Percentiles rank a stretch among this genome's conserved stretches.
These are phyloP conservation scores for Enteromius fasciolatus DNA, from an alignment of 2,797 vertebrate genomes.

Conservation along the genomic window DNA sequence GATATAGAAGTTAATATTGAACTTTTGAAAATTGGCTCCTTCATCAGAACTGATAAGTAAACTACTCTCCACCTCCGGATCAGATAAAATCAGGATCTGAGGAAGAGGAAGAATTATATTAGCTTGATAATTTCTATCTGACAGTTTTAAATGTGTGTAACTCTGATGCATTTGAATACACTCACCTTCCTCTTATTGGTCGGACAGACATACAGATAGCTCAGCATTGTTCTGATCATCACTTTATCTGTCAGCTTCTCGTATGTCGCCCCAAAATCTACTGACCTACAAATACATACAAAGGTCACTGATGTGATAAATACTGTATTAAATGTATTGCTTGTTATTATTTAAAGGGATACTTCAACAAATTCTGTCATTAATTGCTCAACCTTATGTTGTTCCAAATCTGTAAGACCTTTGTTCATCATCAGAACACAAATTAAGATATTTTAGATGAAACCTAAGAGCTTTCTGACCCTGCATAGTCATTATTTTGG, in stretches of 20 bases:
- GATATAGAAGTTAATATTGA: constrained; percentile 91
- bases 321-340: no score
- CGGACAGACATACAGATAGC: constrained; percentile 95
- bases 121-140: constrained; percentile 2
- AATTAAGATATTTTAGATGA: no score
- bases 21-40: constrained; percentile 94
- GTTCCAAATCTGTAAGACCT: no score
- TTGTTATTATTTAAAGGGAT: no score
- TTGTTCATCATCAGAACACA: no score
- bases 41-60: constrained; percentile 95
- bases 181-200: constrained; percentile 95
- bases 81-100: constrained; percentile 96
- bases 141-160: neutral
- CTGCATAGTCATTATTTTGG: no score
- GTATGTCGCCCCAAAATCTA: constrained; percentile 93
- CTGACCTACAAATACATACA: constrained; percentile 81
- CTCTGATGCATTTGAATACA: neutral
- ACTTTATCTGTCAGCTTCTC: constrained; percentile 94
- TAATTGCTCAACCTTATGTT: no score
- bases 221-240: constrained; percentile 91
- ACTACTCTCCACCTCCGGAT: constrained; percentile 93
- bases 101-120: constrained; percentile 52
- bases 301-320: neutral
- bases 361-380: no score
- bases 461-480: no score